These are phyloP conservation scores for Pheosia tremula DNA, from an alignment of 2,888 invertebrate species.

Conservation along the genomic window DNA sequence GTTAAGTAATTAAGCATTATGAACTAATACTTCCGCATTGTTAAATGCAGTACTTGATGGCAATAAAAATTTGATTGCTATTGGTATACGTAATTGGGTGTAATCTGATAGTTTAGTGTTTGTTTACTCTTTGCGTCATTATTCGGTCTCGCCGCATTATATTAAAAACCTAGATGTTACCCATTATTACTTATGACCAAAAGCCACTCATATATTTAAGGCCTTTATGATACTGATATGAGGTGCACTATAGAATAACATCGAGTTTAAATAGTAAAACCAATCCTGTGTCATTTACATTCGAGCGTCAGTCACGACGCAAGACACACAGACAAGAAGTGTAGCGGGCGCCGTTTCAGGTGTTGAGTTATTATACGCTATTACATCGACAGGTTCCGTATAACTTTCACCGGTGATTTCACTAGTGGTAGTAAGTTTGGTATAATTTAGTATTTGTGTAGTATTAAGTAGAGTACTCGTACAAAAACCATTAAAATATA, in stretches of 20 bases:
- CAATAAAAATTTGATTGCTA: constrained; percentile 21
- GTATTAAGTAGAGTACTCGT: no score
- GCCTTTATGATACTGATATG: no score
- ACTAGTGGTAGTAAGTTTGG: not conserved
- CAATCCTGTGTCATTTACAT: constrained; percentile 23
- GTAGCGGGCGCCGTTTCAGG: constrained; percentile 30
- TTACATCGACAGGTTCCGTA: constrained; percentile 15
- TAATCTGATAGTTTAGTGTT: not conserved
- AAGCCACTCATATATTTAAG: no score
- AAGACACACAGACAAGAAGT: constrained; percentile 16
- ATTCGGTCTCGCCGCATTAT: no score
- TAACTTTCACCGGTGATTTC: constrained; percentile 23
- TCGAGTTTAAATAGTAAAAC: constrained; percentile 22
- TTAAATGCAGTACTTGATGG: constrained; percentile 5
- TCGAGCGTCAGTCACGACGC: constrained; percentile 25
- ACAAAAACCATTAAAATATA: no score
- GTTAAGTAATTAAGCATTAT: constrained; percentile 2
- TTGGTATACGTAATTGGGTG: constrained; percentile 14
- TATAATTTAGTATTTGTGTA: not conserved
- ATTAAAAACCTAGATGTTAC: no score
- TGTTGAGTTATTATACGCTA: constrained; percentile 20
- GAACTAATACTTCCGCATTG: constrained; percentile 5
- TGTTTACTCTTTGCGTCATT: not conserved
- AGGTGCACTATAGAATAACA: no score
- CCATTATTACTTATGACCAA: no score